A percentile compares a stretch with the other conserved stretches of the same genome.
Evolutionary conservation across 1,140 invertebrate species (phyloP).

Genomic region (Ditylenchus dipsaci): DNA sequence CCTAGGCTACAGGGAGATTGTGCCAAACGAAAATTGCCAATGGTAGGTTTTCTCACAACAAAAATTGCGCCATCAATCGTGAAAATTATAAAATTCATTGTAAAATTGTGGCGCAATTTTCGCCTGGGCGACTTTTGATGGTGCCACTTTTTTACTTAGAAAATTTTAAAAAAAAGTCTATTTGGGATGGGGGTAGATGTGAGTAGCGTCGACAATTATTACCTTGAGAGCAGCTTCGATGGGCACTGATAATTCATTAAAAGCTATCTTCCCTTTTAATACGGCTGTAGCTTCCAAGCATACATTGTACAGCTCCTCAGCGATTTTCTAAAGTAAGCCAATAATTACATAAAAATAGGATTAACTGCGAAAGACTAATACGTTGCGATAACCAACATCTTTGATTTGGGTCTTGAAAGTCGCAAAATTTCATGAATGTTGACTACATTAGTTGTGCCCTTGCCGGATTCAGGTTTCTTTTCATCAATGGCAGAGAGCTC

Average conservation of each 20-base stretch:
- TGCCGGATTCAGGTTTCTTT: constrained; percentile 22
- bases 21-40: too few relatives aligned
- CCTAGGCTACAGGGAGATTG: too few relatives aligned
- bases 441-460: constrained; percentile 18
- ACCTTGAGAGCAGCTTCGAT: constrained; percentile 18
- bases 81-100: too few relatives aligned
- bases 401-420: constrained; percentile 22
- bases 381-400: constrained; percentile 20
- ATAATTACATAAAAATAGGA: too few relatives aligned
- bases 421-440: constrained; percentile 21
- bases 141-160: too few relatives aligned
- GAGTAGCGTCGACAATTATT: neutral
- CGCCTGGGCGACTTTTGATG: too few relatives aligned
- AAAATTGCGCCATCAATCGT: too few relatives aligned
- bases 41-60: too few relatives aligned
- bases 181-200: too few relatives aligned
- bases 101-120: too few relatives aligned
- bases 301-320: constrained; percentile 15
- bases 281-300: constrained; percentile 8
- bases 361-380: neutral
- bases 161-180: too few relatives aligned
- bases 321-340: neutral
- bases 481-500: constrained; percentile 25
- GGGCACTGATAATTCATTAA: constrained; percentile 10
- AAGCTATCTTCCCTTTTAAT: constrained; percentile 14